These are phyloP conservation scores for Quadroppia sp. DNA, from an alignment of 2,888 invertebrate species.

Conservation along the genomic window DNA sequence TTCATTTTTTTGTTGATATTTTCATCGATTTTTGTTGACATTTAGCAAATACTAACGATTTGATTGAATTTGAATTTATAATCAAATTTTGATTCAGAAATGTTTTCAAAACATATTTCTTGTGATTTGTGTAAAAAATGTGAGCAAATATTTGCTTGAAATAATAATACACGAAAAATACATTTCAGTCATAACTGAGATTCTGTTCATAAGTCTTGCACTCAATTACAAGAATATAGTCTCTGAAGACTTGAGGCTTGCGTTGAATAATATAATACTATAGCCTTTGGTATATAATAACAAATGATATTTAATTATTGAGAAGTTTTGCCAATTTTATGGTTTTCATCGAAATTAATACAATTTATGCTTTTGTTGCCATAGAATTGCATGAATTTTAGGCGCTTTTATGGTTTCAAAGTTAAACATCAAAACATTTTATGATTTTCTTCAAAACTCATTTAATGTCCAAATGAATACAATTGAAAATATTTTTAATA, in stretches of 20 bases:
- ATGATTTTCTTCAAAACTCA: no score
- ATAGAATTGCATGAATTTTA: not conserved
- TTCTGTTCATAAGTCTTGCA: not conserved
- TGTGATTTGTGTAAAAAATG: not conserved
- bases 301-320: not conserved
- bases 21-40: no score
- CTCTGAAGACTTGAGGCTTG: slow-evolving; percentile 3
- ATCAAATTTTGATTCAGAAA: not conserved
- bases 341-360: not conserved
- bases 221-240: not conserved
- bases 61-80: no score
- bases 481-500: no score
- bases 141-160: slow-evolving; percentile 20
- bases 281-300: not conserved
- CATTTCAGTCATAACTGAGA: not conserved
- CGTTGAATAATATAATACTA: not conserved
- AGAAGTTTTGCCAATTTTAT: not conserved
- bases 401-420: no score
- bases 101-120: not conserved
- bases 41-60: no score
- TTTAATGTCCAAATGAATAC: no score
- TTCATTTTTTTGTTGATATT: no score
- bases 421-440: no score
- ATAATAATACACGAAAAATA: not conserved
- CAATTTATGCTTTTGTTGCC: not conserved